Percentiles rank a stretch among this genome's conserved stretches.
These are phyloP conservation scores for Geopemphigus sp. DNA, from an alignment of 1,140 invertebrate genomes.

Conservation along the genomic window DNA sequence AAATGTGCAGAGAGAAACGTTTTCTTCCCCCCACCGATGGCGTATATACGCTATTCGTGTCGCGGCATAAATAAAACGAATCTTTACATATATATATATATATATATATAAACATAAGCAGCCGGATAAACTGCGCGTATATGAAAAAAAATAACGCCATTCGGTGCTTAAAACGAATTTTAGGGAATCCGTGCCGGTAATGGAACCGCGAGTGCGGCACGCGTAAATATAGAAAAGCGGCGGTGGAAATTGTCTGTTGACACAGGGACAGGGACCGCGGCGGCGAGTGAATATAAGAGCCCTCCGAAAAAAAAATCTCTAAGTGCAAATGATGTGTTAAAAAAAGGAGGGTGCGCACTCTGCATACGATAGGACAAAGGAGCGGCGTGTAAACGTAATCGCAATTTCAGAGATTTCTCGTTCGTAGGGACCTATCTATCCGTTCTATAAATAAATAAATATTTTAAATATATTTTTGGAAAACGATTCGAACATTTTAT, in stretches of 20 bases:
- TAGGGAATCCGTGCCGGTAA: not conserved
- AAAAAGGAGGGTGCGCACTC: slow-evolving; percentile 24
- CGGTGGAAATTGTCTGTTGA: not conserved
- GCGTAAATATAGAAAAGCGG: not conserved
- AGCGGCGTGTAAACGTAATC: not conserved
- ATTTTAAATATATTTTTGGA: too few species aligned
- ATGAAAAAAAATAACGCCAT: not conserved
- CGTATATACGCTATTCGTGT: not conserved
- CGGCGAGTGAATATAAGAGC: slow-evolving; percentile 21
- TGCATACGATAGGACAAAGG: not conserved
- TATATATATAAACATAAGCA: not conserved
- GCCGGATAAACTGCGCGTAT: not conserved
- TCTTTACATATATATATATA: too few species aligned
- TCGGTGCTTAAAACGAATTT: not conserved
- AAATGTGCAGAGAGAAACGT: not conserved
- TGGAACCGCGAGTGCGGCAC: not conserved
- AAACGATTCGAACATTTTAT: too few species aligned
- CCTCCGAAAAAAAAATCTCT: not conserved
- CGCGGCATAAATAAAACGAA: not conserved
- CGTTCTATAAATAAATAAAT: not conserved
- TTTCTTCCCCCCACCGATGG: not conserved
- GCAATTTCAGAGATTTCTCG: slow-evolving; percentile 17
- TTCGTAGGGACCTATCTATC: not conserved
- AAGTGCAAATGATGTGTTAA: slow-evolving; percentile 46
- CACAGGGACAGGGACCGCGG: too few species aligned